Evolutionary conservation across 64 coral and sea anemone species (phyloP), one percentile per base, ranked within the genome.

Genomic region (Stichodactyla mertensii): DNA sequence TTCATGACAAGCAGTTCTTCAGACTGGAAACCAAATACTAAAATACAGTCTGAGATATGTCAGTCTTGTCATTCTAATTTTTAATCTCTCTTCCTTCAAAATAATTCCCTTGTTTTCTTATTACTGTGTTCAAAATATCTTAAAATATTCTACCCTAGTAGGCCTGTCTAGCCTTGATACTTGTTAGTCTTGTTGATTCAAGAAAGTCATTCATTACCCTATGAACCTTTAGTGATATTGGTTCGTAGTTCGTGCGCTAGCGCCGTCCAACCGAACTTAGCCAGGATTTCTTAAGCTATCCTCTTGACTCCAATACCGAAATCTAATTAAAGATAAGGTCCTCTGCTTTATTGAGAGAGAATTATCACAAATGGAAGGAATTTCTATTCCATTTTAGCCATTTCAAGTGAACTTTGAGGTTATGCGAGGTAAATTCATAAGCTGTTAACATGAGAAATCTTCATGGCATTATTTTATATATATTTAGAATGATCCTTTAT

Each of bases 301-400:
- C 12, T 11, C 26, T 28, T 74, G 23, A 74, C 69, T 74, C 26
- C 0, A 31, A 74, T 31, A 23, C 10, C 12, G 2, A 26, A 74
- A 74, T 74, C 10, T 74, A 74, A 74, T 74, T 74, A 31, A 28
- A 74, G 69, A 74, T 74, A 74, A 74, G 69, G 27, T 27, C 12
- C 24, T 74, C 27, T 74, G 24, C 22, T 74, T 74, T 31, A 10
- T 74, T 11, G 69, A 74, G 26, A 74, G 69, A 74, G 69, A 74
- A 74, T 74, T 27, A 74, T 74, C n/a, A 6, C 22, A 31, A 31
- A 74, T 74, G 23, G 22, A 74, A 4, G 69, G 6, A 5, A 8
- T 74, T 74, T 12, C 24, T 24, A 2, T 74, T 28, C 27, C 23
- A 11, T 11, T 74, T 31, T 10, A 74, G n/a, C 69, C 24, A 74